Conservation (phyloP, 2,113 vertebrate species). For the Podocnemis expansa region DNA sequence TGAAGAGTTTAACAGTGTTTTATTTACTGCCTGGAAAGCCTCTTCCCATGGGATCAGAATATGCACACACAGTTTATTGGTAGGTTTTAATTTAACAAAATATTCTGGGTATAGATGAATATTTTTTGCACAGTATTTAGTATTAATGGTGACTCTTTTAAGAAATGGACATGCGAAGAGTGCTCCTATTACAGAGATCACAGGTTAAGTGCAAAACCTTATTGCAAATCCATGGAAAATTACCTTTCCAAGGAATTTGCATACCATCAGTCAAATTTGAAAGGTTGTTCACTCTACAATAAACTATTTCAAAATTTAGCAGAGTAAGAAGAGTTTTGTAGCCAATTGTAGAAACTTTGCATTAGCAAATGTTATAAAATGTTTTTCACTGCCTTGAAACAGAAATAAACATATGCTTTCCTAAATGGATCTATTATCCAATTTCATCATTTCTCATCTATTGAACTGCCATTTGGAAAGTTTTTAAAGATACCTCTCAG, state of each 20-base stretch:
- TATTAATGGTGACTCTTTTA: not conserved
- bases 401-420: not conserved
- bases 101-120: not conserved
- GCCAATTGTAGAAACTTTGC: not conserved
- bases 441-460: not conserved
- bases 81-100: not conserved
- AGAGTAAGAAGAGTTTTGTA: not conserved
- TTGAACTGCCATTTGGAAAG: not conserved
- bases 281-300: constrained; percentile 5
- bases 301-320: not conserved
- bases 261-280: not conserved
- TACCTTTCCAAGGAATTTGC: constrained; percentile 39
- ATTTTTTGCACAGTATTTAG: not conserved
- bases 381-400: not conserved
- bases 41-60: not conserved
- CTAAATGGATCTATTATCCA: not conserved
- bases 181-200: constrained; percentile 5
- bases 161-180: not conserved
- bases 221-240: constrained; percentile 45
- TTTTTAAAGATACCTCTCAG: not conserved
- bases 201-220: constrained; percentile 45
- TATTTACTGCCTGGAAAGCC: not conserved
- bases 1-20: not conserved
- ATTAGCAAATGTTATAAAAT: not conserved
- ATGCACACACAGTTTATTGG: not conserved